Evolutionary conservation across 2,113 vertebrate genomes (phyloP).

Genomic region (Sinocyclocheilus grahami): DNA sequence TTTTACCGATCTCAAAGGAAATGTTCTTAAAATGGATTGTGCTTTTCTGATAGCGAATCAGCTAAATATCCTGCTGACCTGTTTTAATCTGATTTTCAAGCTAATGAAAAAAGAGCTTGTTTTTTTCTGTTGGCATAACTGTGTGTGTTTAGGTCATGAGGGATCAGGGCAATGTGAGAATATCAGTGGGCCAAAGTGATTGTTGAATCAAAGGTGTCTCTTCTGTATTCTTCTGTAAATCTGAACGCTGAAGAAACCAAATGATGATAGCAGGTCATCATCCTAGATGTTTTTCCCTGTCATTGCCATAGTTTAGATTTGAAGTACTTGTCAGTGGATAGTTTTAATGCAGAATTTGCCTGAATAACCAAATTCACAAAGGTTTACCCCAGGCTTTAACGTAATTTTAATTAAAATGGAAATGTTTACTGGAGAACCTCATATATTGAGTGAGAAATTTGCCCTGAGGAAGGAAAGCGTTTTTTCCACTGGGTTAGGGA

Average conservation of each 20-base stretch:
- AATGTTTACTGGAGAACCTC: not conserved
- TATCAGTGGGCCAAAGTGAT: not conserved
- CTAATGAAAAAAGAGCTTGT: slow-evolving; percentile 28
- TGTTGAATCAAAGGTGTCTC: not conserved
- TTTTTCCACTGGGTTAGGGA: not conserved
- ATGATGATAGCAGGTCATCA: too few relatives aligned
- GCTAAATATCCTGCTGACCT: slow-evolving; percentile 25
- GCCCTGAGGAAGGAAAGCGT: not conserved
- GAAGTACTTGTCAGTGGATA: not conserved
- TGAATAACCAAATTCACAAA: not conserved
- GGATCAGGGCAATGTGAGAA: not conserved
- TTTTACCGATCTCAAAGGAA: not conserved
- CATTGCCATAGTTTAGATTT: not conserved
- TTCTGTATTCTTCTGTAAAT: not conserved
- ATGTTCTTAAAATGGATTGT: not conserved
- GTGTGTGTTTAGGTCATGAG: slow-evolving; percentile 4
- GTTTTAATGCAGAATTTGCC: not conserved
- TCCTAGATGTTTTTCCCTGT: not conserved
- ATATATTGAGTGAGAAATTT: not conserved
- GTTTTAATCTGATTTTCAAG: slow-evolving; percentile 40
- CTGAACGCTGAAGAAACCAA: too few relatives aligned
- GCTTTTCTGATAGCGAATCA: slow-evolving; percentile 28
- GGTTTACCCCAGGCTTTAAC: not conserved
- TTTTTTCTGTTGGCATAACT: slow-evolving; percentile 1
- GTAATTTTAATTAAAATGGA: not conserved